phyloP scores from a whole-genome alignment of 2,113 vertebrate species.

The Thamnaconus septentrionalis region DNA sequence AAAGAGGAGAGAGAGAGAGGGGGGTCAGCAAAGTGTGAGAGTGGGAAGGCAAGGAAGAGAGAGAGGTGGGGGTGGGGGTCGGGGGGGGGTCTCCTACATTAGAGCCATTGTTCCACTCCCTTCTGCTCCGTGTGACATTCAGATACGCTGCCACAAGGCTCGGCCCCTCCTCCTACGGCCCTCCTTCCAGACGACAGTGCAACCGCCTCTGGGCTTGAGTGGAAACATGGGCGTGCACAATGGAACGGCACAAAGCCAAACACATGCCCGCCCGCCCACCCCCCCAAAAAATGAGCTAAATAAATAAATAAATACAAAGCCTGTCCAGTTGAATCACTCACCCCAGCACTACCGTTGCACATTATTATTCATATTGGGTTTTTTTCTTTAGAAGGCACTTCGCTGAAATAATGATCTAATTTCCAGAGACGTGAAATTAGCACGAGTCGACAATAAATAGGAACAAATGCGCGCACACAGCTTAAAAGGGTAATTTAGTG shows the following conservation, averaged over 20 bases:
- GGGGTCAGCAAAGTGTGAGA: background rate
- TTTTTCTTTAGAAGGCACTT: conserved; percentile 5
- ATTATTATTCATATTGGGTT: background rate
- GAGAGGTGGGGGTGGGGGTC: background rate
- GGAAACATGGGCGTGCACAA: conserved; percentile 43
- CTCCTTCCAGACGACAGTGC: conserved; percentile 33
- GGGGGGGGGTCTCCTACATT: conserved; percentile 40
- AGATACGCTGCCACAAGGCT: conserved; percentile 47
- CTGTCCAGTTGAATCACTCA: too few species aligned
- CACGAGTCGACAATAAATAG: conserved; percentile 5
- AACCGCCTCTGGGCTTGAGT: conserved; percentile 29
- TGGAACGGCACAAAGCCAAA: conserved; percentile 38
- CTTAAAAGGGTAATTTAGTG: conserved; percentile 28
- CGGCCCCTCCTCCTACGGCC: conserved; percentile 37
- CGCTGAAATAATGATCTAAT: background rate
- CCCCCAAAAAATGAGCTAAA: too few species aligned
- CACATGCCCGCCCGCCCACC: conserved; percentile 27
- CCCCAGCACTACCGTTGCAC: too few species aligned
- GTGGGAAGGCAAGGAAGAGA: too few species aligned
- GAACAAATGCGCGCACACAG: conserved; percentile 3
- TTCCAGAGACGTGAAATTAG: conserved; percentile 6
- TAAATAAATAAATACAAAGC: too few species aligned
- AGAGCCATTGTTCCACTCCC: conserved; percentile 54
- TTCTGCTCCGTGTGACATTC: conserved; percentile 51
- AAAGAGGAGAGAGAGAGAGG: background rate